Conservation (phyloP, 2,888 invertebrate species). For the Oligia fasciuncula region DNA sequence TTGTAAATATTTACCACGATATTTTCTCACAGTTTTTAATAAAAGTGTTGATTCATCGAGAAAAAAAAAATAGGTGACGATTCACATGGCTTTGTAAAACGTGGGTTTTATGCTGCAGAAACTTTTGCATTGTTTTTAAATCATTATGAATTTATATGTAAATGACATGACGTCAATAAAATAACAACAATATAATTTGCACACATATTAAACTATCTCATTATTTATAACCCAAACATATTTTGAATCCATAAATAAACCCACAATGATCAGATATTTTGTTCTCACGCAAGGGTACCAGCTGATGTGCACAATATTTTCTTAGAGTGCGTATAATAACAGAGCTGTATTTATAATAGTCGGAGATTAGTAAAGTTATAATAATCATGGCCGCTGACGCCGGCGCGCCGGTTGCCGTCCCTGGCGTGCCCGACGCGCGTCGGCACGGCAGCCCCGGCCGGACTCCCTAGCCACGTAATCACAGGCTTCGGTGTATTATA, state of each 20-base stretch:
- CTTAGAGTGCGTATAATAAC: conserved; percentile 37
- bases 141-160: not conserved
- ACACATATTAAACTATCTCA: not conserved
- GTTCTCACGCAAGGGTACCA: conserved; percentile 43
- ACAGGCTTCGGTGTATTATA: conserved; percentile 60
- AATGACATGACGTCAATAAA: not conserved
- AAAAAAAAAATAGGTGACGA: conserved; percentile 32
- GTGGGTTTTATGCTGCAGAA: not conserved
- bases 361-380: conserved; percentile 72
- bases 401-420: conserved; percentile 58
- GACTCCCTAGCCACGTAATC: conserved; percentile 76
- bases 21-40: conserved; percentile 77
- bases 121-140: not conserved
- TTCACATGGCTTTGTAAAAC: conserved; percentile 45
- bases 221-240: not conserved
- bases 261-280: not conserved
- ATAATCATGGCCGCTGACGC: conserved; percentile 60
- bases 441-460: conserved; percentile 65
- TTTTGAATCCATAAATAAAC: not conserved
- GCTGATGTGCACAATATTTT: conserved; percentile 33
- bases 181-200: not conserved
- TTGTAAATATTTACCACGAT: conserved; percentile 70
- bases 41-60: conserved; percentile 36
- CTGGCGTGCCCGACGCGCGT: conserved; percentile 32
- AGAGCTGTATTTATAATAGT: conserved; percentile 40